These are phyloP conservation scores for Streptopelia turtur DNA, from an alignment of 2,797 vertebrate species.

Conservation along the genomic window DNA sequence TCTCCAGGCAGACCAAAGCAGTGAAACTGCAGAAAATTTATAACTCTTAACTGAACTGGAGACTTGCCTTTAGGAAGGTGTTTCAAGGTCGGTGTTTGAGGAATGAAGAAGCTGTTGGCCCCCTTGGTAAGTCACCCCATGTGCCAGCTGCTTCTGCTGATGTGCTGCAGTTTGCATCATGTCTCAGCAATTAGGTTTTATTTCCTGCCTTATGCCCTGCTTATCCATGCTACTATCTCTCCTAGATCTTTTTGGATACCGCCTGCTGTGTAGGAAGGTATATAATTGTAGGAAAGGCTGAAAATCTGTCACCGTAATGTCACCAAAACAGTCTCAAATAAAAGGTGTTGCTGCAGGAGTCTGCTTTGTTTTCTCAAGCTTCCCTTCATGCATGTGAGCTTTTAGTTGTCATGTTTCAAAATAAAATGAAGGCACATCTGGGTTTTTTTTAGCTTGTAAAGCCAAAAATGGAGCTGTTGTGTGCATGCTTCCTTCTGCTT, in stretches of 20 bases:
- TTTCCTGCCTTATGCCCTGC: not conserved
- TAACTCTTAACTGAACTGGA: not conserved
- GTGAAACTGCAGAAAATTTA: not conserved
- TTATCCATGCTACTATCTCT: slow-evolving; percentile 32
- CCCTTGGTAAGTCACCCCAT: not conserved
- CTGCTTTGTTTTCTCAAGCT: not conserved
- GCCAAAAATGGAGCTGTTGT: slow-evolving; percentile 25
- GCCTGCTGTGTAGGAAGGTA: slow-evolving; percentile 40
- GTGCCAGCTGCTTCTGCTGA: not conserved
- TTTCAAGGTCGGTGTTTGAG: not conserved
- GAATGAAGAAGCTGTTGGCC: not conserved
- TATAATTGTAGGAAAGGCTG: slow-evolving; percentile 36
- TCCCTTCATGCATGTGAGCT: not conserved
- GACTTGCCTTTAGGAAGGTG: not conserved
- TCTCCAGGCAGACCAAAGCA: fast-evolving
- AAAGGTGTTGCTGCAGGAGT: slow-evolving; percentile 37
- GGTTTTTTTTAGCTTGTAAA: not conserved
- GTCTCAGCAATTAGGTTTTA: slow-evolving; percentile 41
- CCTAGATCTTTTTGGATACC: slow-evolving; percentile 12
- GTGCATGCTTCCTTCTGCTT: not conserved
- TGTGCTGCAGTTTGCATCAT: not conserved
- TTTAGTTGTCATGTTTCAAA: slow-evolving; percentile 20
- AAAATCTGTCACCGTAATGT: slow-evolving; percentile 14
- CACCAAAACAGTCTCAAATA: not conserved
- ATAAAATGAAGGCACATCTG: not conserved